Evolutionary conservation across 2,113 vertebrate species (phyloP).

Genomic region (Sardina pilchardus): DNA sequence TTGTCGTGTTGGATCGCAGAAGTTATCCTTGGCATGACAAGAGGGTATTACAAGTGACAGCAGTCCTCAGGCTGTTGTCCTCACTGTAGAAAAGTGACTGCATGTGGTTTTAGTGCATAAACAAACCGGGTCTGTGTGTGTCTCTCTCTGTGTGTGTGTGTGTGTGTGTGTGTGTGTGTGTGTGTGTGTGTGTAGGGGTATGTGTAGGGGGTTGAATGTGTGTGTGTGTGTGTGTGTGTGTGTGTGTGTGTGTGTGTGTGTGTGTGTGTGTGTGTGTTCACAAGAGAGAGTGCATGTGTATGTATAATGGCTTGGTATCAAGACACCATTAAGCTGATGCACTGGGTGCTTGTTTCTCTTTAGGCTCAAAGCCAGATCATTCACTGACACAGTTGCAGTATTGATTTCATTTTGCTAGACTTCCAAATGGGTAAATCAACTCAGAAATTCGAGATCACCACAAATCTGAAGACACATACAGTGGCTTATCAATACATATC

Average conservation of each 20-base stretch:
- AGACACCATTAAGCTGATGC: conserved; percentile 15
- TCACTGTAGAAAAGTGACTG: conserved; percentile 11
- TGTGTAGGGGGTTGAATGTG: neutral
- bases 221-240: neutral
- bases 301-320: conserved; percentile 7
- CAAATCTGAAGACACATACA: conserved; percentile 37
- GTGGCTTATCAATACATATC: conserved; percentile 42
- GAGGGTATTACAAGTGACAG: neutral
- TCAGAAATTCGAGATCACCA: conserved; percentile 33
- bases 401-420: conserved; percentile 47
- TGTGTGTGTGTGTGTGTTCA: neutral
- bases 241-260: neutral
- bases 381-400: conserved; percentile 21
- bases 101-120: conserved; percentile 10
- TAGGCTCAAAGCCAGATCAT: conserved; percentile 2
- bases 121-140: neutral
- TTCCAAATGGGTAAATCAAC: conserved; percentile 50
- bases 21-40: neutral
- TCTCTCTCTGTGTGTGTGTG: neutral
- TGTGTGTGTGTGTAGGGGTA: neutral
- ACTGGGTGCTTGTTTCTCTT: neutral
- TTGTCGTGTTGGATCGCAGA: neutral
- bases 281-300: neutral
- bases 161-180: neutral
- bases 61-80: neutral